These are phyloP conservation scores for Muntiacus muntjak DNA, from an alignment of 2,113 vertebrate genomes.

Conservation along the genomic window DNA sequence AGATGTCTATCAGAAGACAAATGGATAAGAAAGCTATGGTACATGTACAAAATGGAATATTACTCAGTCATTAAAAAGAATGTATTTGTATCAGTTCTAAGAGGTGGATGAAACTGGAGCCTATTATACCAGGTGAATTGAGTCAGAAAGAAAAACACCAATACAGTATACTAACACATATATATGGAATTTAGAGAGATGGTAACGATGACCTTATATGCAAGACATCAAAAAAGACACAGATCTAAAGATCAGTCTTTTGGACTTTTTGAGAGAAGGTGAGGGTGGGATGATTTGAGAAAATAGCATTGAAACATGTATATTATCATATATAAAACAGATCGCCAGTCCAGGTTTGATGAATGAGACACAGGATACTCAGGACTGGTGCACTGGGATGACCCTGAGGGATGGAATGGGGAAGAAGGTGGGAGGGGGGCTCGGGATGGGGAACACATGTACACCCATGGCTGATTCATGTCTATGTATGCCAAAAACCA, in stretches of 20 bases:
- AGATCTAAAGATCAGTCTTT: background rate
- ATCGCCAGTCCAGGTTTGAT: background rate
- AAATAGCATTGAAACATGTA: background rate
- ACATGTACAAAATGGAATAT: background rate
- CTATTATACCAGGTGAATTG: background rate
- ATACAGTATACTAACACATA: background rate
- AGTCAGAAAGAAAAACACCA: background rate
- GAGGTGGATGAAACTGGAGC: background rate
- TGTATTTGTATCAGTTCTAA: background rate
- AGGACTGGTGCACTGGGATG: background rate
- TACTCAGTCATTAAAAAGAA: background rate
- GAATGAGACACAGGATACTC: background rate
- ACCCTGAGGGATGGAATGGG: background rate
- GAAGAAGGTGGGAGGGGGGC: background rate
- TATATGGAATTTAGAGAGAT: background rate
- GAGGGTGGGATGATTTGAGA: background rate
- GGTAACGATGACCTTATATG: background rate
- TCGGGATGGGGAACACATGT: background rate
- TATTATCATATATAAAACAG: background rate
- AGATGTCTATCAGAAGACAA: background rate
- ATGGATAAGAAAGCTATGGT: background rate
- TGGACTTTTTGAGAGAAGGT: background rate
- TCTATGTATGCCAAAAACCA: background rate
- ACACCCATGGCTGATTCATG: background rate
- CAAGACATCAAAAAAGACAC: background rate